Evolutionary conservation across 2,113 vertebrate species (phyloP).

Genomic region (Oenanthe oenanthe): DNA sequence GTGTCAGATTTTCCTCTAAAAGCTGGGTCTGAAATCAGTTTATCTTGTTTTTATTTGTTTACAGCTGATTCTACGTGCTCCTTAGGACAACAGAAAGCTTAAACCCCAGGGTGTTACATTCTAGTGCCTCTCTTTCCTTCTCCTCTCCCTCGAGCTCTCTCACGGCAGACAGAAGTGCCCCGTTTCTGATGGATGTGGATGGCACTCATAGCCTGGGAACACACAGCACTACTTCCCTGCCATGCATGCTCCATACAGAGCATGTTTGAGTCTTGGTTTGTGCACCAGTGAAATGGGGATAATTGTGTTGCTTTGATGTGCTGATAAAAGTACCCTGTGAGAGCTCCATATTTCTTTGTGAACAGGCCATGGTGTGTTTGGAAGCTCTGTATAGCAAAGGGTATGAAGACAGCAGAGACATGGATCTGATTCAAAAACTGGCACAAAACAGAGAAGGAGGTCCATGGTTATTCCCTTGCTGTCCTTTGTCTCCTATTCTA

Average conservation of each 20-base stretch:
- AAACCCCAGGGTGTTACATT: fast-evolving
- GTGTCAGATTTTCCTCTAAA: not conserved
- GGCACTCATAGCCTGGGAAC: not conserved
- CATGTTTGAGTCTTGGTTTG: not conserved
- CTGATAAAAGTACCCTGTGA: constrained; percentile 23
- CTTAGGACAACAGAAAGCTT: not conserved
- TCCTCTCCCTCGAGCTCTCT: not conserved
- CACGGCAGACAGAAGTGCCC: not conserved
- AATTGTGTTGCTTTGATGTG: not conserved
- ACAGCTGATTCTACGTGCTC: fast-evolving
- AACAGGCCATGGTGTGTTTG: not conserved
- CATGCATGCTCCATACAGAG: not conserved
- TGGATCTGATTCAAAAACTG: not conserved
- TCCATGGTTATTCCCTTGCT: not conserved
- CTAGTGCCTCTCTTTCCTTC: not conserved
- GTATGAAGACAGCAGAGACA: not conserved
- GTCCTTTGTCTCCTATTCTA: constrained; percentile 18
- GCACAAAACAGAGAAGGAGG: constrained; percentile 4
- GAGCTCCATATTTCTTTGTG: constrained; percentile 36
- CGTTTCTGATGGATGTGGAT: fast-evolving
- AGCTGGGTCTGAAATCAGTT: not conserved
- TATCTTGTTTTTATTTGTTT: not conserved
- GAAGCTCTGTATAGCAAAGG: not conserved
- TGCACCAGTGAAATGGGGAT: not conserved
- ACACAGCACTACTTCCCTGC: not conserved